A percentile compares a stretch with the other conserved stretches of the same genome.
phyloP scores from a whole-genome alignment of 2,888 invertebrate genomes.

The Sussaba pulchella region DNA sequence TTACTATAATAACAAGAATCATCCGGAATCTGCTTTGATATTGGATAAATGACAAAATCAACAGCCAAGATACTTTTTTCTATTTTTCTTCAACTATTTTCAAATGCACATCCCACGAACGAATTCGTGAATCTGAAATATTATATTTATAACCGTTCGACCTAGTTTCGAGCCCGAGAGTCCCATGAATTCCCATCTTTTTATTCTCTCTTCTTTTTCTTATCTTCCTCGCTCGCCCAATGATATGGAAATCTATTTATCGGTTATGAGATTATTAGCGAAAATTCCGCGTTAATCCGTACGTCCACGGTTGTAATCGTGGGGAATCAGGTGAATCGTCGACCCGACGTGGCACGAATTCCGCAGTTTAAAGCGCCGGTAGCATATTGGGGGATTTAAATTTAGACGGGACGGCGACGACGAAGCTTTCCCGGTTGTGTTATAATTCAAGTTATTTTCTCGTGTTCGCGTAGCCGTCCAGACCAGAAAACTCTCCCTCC shows the following conservation, averaged over 20 bases:
- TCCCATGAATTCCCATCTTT: background rate
- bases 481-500: conserved; percentile 4
- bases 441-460: conserved; percentile 53
- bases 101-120: background rate
- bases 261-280: background rate
- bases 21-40: no score
- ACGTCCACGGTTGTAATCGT: conserved; percentile 9
- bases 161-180: conserved; percentile 4
- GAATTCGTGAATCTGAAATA: conserved; percentile 5
- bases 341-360: conserved; percentile 27
- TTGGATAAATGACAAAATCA: no score
- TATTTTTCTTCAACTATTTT: conserved; percentile 19
- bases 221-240: conserved; percentile 12
- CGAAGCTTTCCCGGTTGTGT: conserved; percentile 23
- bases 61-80: background rate
- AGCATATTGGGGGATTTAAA: conserved; percentile 30
- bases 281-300: background rate
- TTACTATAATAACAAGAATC: no score
- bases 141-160: conserved; percentile 44
- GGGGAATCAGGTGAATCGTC: conserved; percentile 32
- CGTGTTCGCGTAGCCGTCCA: conserved; percentile 34
- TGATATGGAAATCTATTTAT: background rate
- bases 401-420: conserved; percentile 55
- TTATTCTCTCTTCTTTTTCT: background rate
- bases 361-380: conserved; percentile 1